Evolutionary conservation across 2,797 vertebrate species (phyloP).

Genomic region (Tolypeutes matacus): DNA sequence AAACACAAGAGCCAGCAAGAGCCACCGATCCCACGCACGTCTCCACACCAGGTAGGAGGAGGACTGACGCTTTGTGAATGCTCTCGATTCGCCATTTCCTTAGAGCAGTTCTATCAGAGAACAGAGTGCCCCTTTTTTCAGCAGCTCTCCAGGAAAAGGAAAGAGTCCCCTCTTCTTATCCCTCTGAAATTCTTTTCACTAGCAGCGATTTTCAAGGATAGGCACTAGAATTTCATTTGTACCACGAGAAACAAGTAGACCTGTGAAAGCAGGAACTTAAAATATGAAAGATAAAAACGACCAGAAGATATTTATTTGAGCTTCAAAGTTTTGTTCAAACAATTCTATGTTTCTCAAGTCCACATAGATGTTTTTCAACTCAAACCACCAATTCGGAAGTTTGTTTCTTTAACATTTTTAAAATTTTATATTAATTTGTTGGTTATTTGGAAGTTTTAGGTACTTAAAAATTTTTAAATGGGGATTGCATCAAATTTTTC

Average conservation of each 20-base stretch:
- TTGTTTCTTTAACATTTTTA: background rate
- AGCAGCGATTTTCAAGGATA: slow-evolving; percentile 6
- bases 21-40: background rate
- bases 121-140: background rate
- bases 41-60: background rate
- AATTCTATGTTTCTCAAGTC: background rate
- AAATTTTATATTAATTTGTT: background rate
- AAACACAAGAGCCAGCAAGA: background rate
- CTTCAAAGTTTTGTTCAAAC: background rate
- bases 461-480: background rate
- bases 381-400: background rate
- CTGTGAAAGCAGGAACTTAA: background rate
- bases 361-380: background rate
- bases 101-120: background rate
- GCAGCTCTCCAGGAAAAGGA: background rate
- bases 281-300: background rate
- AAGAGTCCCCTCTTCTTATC: background rate
- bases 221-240: background rate
- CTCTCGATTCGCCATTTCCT: background rate
- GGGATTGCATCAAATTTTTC: background rate
- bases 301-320: background rate
- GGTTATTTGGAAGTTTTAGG: background rate
- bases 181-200: background rate
- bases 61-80: background rate
- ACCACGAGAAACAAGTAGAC: background rate